Evolutionary conservation across 2,888 invertebrate species (phyloP).

Genomic region (Stratiomys singularior): DNA sequence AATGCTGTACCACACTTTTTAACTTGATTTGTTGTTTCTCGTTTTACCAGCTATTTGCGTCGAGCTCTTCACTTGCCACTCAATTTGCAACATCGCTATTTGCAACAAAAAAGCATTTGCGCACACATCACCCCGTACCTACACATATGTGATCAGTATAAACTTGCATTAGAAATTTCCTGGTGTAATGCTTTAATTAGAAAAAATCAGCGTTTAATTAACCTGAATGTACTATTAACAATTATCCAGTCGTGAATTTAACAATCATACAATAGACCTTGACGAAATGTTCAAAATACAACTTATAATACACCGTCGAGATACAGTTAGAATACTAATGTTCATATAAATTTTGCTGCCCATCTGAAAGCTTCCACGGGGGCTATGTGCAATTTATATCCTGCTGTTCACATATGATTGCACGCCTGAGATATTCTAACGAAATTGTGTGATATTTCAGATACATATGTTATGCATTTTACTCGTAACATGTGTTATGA

Average conservation of each 20-base stretch:
- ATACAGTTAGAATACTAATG: slow-evolving; percentile 27
- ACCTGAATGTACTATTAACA: slow-evolving; percentile 25
- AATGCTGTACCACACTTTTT: no score
- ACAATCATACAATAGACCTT: slow-evolving; percentile 36
- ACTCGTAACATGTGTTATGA: no score
- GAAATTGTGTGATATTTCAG: not conserved
- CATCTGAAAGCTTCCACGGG: not conserved
- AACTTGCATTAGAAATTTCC: no score
- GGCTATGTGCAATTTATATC: not conserved
- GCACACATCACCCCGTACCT: not conserved
- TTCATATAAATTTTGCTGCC: not conserved
- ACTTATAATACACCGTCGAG: not conserved
- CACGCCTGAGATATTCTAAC: not conserved
- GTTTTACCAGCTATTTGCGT: no score
- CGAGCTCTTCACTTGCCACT: no score
- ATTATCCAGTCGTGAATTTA: slow-evolving; percentile 23
- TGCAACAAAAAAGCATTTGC: no score
- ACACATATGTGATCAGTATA: not conserved
- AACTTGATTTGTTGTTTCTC: no score
- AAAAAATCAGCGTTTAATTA: slow-evolving; percentile 41
- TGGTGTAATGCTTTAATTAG: slow-evolving; percentile 21
- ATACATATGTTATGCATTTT: not conserved
- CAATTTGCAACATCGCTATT: no score
- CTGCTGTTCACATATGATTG: slow-evolving; percentile 11
- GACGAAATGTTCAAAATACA: slow-evolving; percentile 38